Conservation (phyloP, 2,797 vertebrate species). For the Ciconia nigra region DNA sequence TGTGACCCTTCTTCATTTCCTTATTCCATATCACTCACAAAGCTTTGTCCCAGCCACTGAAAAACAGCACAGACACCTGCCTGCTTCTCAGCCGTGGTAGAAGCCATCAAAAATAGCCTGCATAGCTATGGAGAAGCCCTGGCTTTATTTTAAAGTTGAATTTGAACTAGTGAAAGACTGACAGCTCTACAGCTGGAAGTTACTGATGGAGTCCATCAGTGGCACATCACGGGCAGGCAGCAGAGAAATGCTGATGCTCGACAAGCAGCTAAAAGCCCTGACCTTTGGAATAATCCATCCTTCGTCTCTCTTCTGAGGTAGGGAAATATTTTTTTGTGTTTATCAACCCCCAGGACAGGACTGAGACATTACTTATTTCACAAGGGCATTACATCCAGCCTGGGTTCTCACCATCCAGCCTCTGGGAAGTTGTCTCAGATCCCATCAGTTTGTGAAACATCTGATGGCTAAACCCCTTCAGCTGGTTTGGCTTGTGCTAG, state of each 20-base stretch:
- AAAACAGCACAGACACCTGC: not conserved
- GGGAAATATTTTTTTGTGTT: not conserved
- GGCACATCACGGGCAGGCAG: not conserved
- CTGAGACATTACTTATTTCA: not conserved
- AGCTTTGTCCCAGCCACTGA: not conserved
- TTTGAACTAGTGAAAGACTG: not conserved
- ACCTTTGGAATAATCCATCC: not conserved
- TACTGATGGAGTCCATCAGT: not conserved
- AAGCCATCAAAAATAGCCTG: constrained; percentile 13
- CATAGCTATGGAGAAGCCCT: not conserved
- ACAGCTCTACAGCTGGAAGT: not conserved
- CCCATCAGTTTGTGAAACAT: not conserved
- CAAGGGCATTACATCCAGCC: not conserved
- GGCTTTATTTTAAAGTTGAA: not conserved
- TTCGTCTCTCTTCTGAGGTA: not conserved
- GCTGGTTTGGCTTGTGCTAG: not conserved
- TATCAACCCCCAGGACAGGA: not conserved
- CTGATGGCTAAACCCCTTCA: not conserved
- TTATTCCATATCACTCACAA: not conserved
- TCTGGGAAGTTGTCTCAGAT: not conserved
- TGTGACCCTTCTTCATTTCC: not conserved
- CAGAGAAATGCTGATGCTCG: not conserved
- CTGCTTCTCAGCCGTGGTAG: not conserved
- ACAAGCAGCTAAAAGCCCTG: not conserved
- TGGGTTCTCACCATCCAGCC: not conserved